These are phyloP conservation scores for Trilocha varians DNA, from an alignment of 2,888 invertebrate species.

Conservation along the genomic window DNA sequence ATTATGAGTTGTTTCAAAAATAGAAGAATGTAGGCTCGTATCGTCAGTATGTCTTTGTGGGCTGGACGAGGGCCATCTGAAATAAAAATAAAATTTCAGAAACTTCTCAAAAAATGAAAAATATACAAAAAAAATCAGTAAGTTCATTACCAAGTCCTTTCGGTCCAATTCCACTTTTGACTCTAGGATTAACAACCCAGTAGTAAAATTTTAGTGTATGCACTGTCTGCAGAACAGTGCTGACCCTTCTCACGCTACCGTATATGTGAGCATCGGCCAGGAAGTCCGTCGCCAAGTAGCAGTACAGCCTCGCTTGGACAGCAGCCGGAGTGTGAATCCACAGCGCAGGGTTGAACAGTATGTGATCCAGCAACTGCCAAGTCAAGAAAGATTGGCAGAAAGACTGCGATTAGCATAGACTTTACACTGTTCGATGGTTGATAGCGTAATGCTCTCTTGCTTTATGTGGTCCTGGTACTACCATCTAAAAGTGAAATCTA, in stretches of 20 bases:
- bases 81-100: constrained; percentile 20
- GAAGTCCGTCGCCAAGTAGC: constrained; percentile 99
- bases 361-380: constrained; percentile 98
- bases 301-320: constrained; percentile 95
- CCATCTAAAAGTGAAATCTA: not conserved
- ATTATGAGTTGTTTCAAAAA: constrained; percentile 97
- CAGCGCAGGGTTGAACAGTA: constrained; percentile 98
- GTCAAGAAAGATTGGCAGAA: constrained; percentile 92
- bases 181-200: constrained; percentile 97
- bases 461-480: constrained; percentile 20
- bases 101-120: not conserved
- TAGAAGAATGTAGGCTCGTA: constrained; percentile 94
- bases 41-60: constrained; percentile 94
- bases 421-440: constrained; percentile 67
- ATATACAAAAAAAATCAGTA: too few species aligned
- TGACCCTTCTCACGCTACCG: constrained; percentile 95
- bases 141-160: constrained; percentile 89
- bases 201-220: constrained; percentile 99
- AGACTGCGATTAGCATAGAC: constrained; percentile 81
- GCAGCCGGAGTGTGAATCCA: constrained; percentile 99
- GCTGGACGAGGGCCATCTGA: constrained; percentile 94
- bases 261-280: constrained; percentile 97
- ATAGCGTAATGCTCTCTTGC: constrained; percentile 61
- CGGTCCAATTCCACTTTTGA: constrained; percentile 95
- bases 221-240: constrained; percentile 97